Base-by-base conservation (phyloP, 2,888 invertebrate genomes). In the Biston stratarius region DNA sequence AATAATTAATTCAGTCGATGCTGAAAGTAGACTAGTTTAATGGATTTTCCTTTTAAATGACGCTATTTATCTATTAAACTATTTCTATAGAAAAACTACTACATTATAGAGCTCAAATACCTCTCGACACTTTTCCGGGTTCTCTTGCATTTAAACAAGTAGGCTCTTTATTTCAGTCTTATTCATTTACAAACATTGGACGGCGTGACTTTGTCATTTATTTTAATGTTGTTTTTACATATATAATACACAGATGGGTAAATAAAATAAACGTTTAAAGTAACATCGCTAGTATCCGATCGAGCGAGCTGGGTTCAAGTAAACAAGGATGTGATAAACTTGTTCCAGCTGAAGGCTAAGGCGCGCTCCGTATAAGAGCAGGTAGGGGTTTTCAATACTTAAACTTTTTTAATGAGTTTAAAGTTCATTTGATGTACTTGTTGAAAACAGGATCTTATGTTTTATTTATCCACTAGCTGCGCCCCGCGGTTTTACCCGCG, bases 261-360 rank as follows among this genome's bases (percentile, higher is more conserved):
- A 33, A 12, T 57, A 57, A 36, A 33, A 12, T 57, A 47, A 45
- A 12, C 36, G 14, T 40, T 52, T 47, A 48, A 52, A 24, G 61
- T 36, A 60, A 33, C 57, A 58, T 58, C 53, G 44, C 36, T 36
- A 58, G 15, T 51, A 42, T 42, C 42, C 59, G 64, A 34, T 42
- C 56, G 40, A 57, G 58, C 62, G 36, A 53, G 12, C 51, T 56
- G 66, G 56, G 55, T 67, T 63, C 62, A 63, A 63, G 61, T 73
- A 67, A 77, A 77, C 69, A 73, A 76, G 70, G 73, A 79, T 75
- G 69, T 78, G 61, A 38, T 74, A 72, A 74, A 71, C 70, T 77
- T 77, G 77, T 73, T 74, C 60, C 59, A 55, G 57, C 12, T 44
- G 73, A 80, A 79, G 79, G 77, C 66, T 79, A 52, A 36, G 57